Evolutionary conservation across 1,140 invertebrate species (phyloP).

Genomic region (Cherax quadricarinatus): DNA sequence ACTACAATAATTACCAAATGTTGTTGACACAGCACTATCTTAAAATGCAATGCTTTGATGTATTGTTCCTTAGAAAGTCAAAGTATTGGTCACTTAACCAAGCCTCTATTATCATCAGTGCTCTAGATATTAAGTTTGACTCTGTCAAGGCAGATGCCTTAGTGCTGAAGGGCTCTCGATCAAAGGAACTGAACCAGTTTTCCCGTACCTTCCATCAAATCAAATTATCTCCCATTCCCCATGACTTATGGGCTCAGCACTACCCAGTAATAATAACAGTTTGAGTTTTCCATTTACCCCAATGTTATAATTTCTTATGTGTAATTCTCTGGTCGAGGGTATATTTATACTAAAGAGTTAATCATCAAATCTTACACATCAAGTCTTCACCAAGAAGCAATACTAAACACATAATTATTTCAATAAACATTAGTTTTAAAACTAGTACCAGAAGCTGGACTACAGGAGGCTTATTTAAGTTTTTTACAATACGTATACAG

Average conservation of each 20-base stretch:
- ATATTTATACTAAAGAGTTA: background rate
- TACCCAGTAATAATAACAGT: background rate
- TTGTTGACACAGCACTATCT: background rate
- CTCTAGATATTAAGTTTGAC: background rate
- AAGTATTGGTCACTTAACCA: background rate
- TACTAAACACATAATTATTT: background rate
- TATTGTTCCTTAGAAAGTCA: background rate
- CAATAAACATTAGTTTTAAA: background rate
- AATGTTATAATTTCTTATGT: background rate
- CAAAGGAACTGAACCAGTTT: no score
- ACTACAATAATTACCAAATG: background rate
- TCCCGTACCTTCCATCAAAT: no score
- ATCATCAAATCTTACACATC: background rate
- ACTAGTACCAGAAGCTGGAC: background rate
- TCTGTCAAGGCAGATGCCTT: no score
- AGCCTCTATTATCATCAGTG: background rate
- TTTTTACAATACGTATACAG: background rate
- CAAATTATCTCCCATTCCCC: no score
- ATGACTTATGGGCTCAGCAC: no score
- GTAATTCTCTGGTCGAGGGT: background rate
- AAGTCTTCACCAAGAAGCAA: background rate
- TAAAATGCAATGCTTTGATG: background rate
- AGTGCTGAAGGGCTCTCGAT: no score
- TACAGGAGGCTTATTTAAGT: background rate
- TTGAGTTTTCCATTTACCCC: background rate